These are phyloP conservation scores for Luidia sarsii DNA, from an alignment of 53 echinoderm and acorn worm genomes.

Conservation along the genomic window DNA sequence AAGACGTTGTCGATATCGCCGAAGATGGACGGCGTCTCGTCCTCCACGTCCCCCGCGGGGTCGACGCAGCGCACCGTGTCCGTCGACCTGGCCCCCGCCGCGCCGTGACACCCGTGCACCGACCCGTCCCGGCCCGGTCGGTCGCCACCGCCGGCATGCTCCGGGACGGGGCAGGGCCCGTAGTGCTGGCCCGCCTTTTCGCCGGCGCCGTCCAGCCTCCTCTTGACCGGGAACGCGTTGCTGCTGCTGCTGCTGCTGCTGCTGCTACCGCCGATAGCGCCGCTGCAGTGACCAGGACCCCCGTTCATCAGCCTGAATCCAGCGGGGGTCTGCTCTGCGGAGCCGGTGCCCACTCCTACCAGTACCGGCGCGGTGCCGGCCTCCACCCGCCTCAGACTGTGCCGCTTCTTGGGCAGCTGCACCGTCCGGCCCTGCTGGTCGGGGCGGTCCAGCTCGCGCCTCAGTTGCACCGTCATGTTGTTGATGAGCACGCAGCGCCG, in stretches of 20 bases:
- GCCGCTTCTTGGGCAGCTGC: conserved; percentile 67
- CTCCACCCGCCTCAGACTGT: conserved; percentile 45
- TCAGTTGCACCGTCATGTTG: conserved; percentile 69
- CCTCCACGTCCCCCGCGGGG: not conserved
- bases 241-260: too few species aligned
- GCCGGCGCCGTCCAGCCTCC: not conserved
- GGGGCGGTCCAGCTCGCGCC: conserved; percentile 51
- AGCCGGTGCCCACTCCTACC: not conserved
- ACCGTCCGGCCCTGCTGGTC: conserved; percentile 56
- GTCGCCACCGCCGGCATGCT: not conserved
- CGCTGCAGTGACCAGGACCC: not conserved
- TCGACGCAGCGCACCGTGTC: too few species aligned
- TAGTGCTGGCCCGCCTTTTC: too few species aligned
- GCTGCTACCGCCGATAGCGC: too few species aligned
- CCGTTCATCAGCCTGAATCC: conserved; percentile 7
- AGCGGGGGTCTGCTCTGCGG: conserved; percentile 8
- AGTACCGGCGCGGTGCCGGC: not conserved
- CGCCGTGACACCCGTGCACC: not conserved
- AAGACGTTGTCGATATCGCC: conserved; percentile 49
- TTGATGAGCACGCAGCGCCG: conserved; percentile 67
- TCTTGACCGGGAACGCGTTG: conserved; percentile 1
- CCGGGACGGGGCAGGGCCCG: not conserved
- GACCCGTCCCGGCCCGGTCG: too few species aligned
- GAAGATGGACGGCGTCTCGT: conserved; percentile 22
- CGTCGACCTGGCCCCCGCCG: too few species aligned